Conservation (phyloP, 2,888 invertebrate genomes). For the Cylloceria caligata region DNA sequence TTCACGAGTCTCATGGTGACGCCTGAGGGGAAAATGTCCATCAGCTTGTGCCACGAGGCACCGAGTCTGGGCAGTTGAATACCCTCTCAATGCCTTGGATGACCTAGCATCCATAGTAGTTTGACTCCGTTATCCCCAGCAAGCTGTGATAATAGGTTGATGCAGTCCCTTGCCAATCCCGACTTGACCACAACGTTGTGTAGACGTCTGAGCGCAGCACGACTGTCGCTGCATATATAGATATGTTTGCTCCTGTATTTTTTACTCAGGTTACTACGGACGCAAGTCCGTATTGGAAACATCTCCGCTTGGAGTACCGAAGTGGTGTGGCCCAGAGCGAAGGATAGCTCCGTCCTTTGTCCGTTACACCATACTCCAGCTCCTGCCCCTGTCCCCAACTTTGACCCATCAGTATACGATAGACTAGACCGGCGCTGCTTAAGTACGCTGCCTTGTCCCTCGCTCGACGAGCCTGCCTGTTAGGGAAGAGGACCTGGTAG, state of each 20-base stretch:
- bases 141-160: neutral
- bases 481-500: conserved; percentile 14
- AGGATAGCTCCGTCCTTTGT: too few species aligned
- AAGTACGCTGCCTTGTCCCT: neutral
- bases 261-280: too few species aligned
- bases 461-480: conserved; percentile 12
- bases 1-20: conserved; percentile 3
- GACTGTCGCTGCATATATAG: conserved; percentile 52
- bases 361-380: too few species aligned
- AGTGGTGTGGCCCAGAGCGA: too few species aligned
- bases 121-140: neutral
- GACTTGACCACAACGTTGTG: too few species aligned
- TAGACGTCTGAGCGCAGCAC: conserved; percentile 21
- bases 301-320: too few species aligned
- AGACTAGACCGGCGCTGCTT: conserved; percentile 33
- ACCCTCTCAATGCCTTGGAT: conserved; percentile 22
- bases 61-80: conserved; percentile 9
- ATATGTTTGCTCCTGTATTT: too few species aligned
- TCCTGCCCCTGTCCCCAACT: conserved; percentile 1
- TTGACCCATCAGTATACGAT: conserved; percentile 42
- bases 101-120: too few species aligned
- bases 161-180: too few species aligned
- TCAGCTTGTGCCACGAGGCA: too few species aligned
- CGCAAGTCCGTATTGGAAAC: too few species aligned
- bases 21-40: neutral